Percentiles rank a stretch among this genome's conserved stretches.
Conservation (phyloP, 2,888 invertebrate species). For the Magallana nippona region DNA sequence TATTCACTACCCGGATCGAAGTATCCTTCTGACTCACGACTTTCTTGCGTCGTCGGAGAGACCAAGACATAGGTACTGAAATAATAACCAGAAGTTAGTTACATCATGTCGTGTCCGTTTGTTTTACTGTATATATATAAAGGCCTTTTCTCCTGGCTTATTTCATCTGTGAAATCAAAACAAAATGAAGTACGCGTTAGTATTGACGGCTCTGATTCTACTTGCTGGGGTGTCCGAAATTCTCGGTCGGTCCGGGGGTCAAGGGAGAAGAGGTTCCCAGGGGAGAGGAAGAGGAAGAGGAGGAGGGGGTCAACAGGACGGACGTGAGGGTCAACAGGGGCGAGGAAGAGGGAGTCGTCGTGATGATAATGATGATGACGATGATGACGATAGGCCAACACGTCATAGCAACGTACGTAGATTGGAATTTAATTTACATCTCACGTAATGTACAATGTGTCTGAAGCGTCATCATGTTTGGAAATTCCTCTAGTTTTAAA, state of each 20-base stretch:
- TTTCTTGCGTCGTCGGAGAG: background rate
- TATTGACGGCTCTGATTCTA: background rate
- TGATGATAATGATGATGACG: no score
- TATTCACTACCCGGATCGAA: background rate
- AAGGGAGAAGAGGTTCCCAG: background rate
- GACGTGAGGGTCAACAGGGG: background rate
- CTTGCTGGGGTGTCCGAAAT: background rate
- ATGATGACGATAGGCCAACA: no score
- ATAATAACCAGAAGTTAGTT: background rate
- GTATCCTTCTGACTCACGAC: background rate
- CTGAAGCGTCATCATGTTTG: no score
- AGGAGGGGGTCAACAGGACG: background rate
- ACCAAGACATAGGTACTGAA: background rate
- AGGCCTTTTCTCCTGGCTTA: background rate
- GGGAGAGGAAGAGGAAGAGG: background rate
- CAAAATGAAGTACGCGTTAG: constrained; percentile 8
- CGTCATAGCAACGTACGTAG: no score
- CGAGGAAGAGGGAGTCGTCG: no score
- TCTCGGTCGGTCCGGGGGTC: background rate
- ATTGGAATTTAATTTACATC: no score
- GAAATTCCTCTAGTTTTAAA: no score
- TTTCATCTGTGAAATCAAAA: background rate
- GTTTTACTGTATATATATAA: background rate
- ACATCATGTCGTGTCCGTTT: background rate
- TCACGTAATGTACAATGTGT: no score